These are phyloP conservation scores for Holotrichia oblita DNA, from an alignment of 1,140 invertebrate species.

Conservation along the genomic window DNA sequence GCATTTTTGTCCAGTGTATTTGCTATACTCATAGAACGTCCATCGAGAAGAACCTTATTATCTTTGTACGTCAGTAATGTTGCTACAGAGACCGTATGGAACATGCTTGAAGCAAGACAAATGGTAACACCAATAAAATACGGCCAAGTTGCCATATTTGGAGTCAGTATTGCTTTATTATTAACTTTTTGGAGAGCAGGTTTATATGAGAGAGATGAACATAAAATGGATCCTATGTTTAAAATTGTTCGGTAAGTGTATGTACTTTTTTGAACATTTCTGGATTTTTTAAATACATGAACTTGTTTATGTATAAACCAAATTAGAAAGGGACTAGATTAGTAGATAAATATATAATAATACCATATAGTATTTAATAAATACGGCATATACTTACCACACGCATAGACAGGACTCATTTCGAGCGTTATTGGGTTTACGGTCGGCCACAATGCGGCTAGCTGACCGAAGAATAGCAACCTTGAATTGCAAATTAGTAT, in stretches of 20 bases:
- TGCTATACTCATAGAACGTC: conserved; percentile 80
- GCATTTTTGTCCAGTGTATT: conserved; percentile 74
- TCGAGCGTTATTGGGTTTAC: too few relatives aligned
- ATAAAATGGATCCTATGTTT: conserved; percentile 70
- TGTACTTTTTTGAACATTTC: not conserved
- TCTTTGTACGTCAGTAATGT: conserved; percentile 85
- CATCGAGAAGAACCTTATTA: conserved; percentile 73
- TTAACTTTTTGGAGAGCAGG: conserved; percentile 69
- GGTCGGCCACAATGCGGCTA: too few relatives aligned
- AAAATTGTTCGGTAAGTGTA: conserved; percentile 67
- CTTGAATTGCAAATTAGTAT: too few relatives aligned
- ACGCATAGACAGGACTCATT: too few relatives aligned
- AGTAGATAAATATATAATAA: too few relatives aligned
- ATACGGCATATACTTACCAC: too few relatives aligned
- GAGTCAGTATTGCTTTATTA: conserved; percentile 67
- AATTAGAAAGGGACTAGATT: too few relatives aligned
- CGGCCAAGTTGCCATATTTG: conserved; percentile 75
- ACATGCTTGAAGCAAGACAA: conserved; percentile 73
- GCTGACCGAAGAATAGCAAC: too few relatives aligned
- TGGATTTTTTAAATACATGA: too few relatives aligned
- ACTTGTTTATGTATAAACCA: too few relatives aligned
- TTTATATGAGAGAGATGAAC: conserved; percentile 56
- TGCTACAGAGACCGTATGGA: conserved; percentile 81
- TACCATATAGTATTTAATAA: too few relatives aligned
- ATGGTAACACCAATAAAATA: conserved; percentile 69